These are phyloP conservation scores for Drosophila bocki DNA, from an alignment of 1,140 invertebrate genomes.

Conservation along the genomic window DNA sequence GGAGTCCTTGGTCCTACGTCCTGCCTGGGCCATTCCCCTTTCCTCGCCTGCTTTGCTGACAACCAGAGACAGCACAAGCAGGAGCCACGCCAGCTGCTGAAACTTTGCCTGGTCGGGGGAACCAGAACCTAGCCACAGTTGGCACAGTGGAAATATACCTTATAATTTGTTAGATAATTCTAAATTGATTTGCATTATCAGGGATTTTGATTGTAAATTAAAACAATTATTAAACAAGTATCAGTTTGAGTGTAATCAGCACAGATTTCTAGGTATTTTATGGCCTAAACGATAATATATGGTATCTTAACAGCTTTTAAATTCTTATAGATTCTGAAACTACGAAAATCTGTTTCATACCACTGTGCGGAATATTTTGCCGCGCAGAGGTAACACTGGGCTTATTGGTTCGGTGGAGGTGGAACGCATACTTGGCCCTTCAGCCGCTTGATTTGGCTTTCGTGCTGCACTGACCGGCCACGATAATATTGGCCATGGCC, in stretches of 20 bases:
- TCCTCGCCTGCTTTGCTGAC: constrained; percentile 3
- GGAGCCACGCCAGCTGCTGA: constrained; percentile 47
- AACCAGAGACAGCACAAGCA: constrained; percentile 30
- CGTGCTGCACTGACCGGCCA: constrained; percentile 56
- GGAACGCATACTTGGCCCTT: constrained; percentile 27
- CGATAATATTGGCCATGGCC: constrained; percentile 62
- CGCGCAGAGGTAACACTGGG: constrained; percentile 17
- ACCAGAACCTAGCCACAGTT: neutral
- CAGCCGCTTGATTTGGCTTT: constrained; percentile 63
- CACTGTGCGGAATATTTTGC: constrained; percentile 28
- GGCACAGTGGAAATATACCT: constrained; percentile 11
- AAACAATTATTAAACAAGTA: neutral
- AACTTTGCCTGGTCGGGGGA: constrained; percentile 27
- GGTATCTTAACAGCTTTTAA: no score
- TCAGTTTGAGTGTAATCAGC: constrained; percentile 2
- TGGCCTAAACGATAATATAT: no score
- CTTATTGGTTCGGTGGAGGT: constrained; percentile 24
- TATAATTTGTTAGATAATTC: neutral
- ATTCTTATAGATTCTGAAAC: neutral
- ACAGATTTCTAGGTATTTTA: constrained; percentile 3
- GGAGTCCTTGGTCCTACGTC: neutral
- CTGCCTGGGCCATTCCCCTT: neutral
- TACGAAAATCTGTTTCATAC: neutral
- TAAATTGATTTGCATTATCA: neutral
- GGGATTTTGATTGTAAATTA: neutral